These are phyloP conservation scores for Drosophila orosa DNA, from an alignment of 1,140 invertebrate genomes.

Conservation along the genomic window DNA sequence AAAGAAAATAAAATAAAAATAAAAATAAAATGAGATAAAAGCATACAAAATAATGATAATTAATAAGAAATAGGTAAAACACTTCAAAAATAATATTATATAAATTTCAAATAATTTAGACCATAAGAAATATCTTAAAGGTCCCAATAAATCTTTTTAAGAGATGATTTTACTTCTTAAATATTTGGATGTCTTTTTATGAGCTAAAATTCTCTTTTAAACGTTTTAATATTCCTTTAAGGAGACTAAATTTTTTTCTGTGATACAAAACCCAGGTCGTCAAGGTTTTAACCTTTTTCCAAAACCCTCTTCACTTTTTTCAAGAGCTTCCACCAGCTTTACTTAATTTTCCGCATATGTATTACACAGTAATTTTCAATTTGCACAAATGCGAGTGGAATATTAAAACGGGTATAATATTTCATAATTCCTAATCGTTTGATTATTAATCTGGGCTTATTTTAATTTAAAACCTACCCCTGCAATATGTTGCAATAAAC, in stretches of 20 bases:
- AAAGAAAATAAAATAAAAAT: too few species aligned
- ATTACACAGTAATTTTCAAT: slow-evolving; percentile 1
- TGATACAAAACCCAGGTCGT: accelerated
- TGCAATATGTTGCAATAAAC: slow-evolving; percentile 32
- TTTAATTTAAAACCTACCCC: slow-evolving; percentile 37
- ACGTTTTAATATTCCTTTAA: too few species aligned
- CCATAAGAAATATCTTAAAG: not conserved
- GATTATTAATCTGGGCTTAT: slow-evolving; percentile 32
- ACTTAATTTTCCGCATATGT: not conserved
- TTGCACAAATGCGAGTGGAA: not conserved
- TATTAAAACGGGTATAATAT: slow-evolving; percentile 22
- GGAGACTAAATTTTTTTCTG: too few species aligned
- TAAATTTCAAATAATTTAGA: not conserved
- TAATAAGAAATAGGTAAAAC: not conserved
- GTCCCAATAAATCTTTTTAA: not conserved
- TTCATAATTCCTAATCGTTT: slow-evolving; percentile 24
- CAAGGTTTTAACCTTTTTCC: not conserved
- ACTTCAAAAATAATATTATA: not conserved
- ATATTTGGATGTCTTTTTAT: not conserved
- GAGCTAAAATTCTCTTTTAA: not conserved
- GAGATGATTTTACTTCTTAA: not conserved
- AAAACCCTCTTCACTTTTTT: not conserved
- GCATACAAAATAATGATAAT: not conserved
- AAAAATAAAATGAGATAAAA: not conserved
- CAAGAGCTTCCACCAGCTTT: not conserved